Evolutionary conservation across 1,140 invertebrate species (phyloP).

Genomic region (Caerostris darwini): DNA sequence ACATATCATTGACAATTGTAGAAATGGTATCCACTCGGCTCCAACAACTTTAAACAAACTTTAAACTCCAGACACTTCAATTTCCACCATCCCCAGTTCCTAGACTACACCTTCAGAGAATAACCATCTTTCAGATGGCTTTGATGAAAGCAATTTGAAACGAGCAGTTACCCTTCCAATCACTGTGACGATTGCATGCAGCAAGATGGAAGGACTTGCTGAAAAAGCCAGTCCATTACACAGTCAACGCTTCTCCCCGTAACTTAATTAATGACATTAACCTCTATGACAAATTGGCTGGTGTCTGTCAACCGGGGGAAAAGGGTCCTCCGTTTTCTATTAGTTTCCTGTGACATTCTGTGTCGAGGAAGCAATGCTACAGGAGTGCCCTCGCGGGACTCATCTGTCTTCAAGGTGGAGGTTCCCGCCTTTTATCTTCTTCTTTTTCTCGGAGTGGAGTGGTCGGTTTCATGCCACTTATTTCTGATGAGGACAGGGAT

Average conservation of each 20-base stretch:
- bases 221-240: constrained; percentile 11
- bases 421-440: constrained; percentile 12
- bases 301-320: constrained; percentile 63
- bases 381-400: constrained; percentile 25
- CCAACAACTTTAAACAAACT: no score
- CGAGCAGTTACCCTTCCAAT: background rate
- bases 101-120: background rate
- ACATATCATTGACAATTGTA: no score
- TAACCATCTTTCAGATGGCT: background rate
- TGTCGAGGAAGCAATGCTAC: constrained; percentile 19
- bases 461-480: background rate
- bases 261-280: constrained; percentile 66
- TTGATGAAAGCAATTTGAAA: background rate
- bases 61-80: background rate
- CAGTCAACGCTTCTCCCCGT: background rate
- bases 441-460: background rate
- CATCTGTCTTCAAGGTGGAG: constrained; percentile 53
- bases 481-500: constrained; percentile 31
- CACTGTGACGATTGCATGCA: background rate
- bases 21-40: no score
- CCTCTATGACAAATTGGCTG: constrained; percentile 63
- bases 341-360: constrained; percentile 47
- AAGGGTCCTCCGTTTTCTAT: constrained; percentile 42
- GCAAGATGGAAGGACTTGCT: background rate
- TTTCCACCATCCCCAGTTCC: background rate